Evolutionary conservation across 1,140 invertebrate genomes (phyloP), one percentile per base, ranked within the genome.

Genomic region (Orchesella cincta): DNA sequence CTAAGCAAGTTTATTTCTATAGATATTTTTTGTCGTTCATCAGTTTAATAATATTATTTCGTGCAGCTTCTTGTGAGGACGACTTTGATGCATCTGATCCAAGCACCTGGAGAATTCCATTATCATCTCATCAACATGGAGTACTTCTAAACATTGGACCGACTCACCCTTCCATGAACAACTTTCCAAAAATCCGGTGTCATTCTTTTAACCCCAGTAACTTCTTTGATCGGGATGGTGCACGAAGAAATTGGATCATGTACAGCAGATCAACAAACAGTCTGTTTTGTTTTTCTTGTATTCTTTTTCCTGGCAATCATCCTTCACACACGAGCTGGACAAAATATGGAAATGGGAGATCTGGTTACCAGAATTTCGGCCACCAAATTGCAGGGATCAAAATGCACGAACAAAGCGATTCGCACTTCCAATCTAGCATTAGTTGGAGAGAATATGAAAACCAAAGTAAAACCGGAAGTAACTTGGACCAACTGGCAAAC

Each of bases 401-500:
- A 26, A 57, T 8, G 5, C 52, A 57, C 52, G 52, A 57, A 23
- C 3, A 12, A 23, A 57, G 52, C 52, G 52, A 57, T 5, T 5
- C 8, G 14, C 52, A 57, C 23, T 46, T 46, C 18, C 39, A 46
- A 18, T 46, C 5, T 18, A 46, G 5, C 39, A 79, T 78, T 70
- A 81, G 46, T 12, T 74, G 52, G 33, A 83, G 75, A 79, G 80
- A n/a, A 62, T 84, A 1, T 5, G 3, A 57, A n/a, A 57, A 3
- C 3, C 12, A 23, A 23, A 14, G 12, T 14, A 26, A 26, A 26
- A 57, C 52, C 23, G 52, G 52, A 57, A 3, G 23, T 14, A 57
- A 12, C 23, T 14, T 57, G 64, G 76, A 28, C 76, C 71, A 34
- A 26, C 33, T 16, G 23, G 14, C 8, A 23, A 5, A 71, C 18